phyloP scores from a whole-genome alignment of 1,140 invertebrate species.

The Lineus longissimus region DNA sequence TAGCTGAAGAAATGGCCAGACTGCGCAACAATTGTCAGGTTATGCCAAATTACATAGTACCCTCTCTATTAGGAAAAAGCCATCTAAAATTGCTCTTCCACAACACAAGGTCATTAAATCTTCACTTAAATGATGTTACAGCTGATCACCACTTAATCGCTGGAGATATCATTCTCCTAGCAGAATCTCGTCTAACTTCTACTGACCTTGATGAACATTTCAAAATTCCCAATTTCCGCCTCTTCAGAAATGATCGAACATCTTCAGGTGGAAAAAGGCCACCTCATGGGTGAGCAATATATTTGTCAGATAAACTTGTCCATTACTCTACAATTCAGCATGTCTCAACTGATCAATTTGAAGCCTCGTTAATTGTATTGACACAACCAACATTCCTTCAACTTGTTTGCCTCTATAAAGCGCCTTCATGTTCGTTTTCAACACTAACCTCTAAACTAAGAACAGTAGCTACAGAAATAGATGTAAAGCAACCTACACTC shows the following conservation, averaged over 20 bases:
- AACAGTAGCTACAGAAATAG: not conserved
- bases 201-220: not conserved
- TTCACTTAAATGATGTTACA: not conserved
- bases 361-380: not conserved
- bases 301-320: not conserved
- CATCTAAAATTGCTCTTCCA: not conserved
- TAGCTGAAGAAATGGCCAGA: not conserved
- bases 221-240: not conserved
- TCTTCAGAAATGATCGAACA: not conserved
- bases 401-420: not conserved
- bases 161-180: not conserved
- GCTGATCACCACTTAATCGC: not conserved
- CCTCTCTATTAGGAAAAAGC: not conserved
- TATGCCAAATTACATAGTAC: not conserved
- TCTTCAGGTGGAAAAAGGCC: not conserved
- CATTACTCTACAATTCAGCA: not conserved
- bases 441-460: not conserved
- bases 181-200: not conserved
- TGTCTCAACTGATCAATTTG: not conserved
- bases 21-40: not conserved
- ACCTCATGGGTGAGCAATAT: not conserved
- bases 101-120: slow-evolving; percentile 2
- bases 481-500: not conserved
- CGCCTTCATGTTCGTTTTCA: not conserved
- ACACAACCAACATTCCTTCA: not conserved